Percentiles rank a stretch among this genome's conserved stretches.
These are phyloP conservation scores for Rhinoderma darwinii DNA, from an alignment of 2,113 vertebrate genomes.

Conservation along the genomic window DNA sequence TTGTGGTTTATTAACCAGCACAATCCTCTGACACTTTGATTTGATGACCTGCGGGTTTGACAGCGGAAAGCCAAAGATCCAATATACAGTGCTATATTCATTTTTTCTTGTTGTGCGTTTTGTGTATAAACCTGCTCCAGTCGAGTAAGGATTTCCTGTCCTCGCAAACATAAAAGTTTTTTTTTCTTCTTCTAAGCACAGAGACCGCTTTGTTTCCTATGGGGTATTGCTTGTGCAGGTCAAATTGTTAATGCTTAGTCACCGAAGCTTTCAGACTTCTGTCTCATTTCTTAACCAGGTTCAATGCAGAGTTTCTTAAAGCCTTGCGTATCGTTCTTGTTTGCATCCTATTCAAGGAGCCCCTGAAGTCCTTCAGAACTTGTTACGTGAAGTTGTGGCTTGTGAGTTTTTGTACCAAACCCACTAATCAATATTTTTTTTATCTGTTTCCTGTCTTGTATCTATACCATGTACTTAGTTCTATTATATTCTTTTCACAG, in stretches of 20 bases:
- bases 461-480: background rate
- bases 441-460: background rate
- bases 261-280: background rate
- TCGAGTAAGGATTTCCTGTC: constrained; percentile 20
- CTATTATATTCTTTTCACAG: background rate
- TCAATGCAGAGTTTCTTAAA: background rate
- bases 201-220: background rate
- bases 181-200: background rate
- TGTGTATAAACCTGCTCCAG: background rate
- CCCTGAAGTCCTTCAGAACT: background rate
- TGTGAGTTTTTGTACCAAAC: background rate
- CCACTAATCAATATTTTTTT: background rate
- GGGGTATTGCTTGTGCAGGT: constrained; percentile 22
- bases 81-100: constrained; percentile 1
- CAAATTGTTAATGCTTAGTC: constrained; percentile 8
- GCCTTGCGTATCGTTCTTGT: background rate
- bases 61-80: background rate
- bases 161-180: background rate
- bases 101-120: background rate
- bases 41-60: constrained; percentile 6
- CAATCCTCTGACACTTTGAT: constrained; percentile 14
- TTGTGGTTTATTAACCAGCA: constrained; percentile 7
- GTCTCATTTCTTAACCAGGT: background rate
- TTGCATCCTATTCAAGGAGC: background rate
- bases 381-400: background rate